A percentile compares a stretch with the other conserved stretches of the same genome.
Conservation (phyloP, 2,113 vertebrate species). For the Brachyistius frenatus region DNA sequence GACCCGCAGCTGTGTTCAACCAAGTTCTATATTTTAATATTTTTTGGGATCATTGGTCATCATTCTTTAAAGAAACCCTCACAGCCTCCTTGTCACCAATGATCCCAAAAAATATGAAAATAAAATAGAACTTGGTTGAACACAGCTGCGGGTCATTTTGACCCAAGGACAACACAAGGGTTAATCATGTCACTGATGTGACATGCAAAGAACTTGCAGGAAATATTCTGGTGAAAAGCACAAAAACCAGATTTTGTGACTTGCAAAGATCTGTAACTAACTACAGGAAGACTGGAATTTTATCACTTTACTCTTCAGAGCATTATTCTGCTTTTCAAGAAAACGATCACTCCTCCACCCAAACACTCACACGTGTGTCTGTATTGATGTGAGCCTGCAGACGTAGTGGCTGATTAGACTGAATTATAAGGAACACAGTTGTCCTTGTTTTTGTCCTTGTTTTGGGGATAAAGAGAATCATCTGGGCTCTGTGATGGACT, state of each 20-base stretch:
- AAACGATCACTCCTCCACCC: not conserved
- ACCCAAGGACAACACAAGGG: too few species aligned
- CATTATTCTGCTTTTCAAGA: slow-evolving; percentile 7
- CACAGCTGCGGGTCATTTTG: too few species aligned
- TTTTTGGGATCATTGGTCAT: too few species aligned
- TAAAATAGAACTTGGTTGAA: too few species aligned
- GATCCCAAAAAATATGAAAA: too few species aligned
- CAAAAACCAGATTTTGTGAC: not conserved
- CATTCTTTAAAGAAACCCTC: too few species aligned
- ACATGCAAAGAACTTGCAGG: not conserved
- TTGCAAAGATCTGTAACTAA: not conserved
- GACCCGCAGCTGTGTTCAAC: not conserved
- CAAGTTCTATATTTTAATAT: too few species aligned
- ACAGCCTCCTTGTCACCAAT: too few species aligned
- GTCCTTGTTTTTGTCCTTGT: not conserved
- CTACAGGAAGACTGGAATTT: not conserved
- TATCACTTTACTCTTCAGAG: not conserved
- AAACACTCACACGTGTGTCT: not conserved
- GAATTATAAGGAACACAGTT: not conserved
- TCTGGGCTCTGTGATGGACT: not conserved
- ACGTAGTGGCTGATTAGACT: not conserved
- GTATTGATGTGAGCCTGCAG: slow-evolving; percentile 1
- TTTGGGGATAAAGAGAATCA: not conserved
- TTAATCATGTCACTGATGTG: not conserved
- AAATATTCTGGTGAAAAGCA: not conserved